Percentiles rank a stretch among this genome's conserved stretches.
These are phyloP conservation scores for Polyodon spathula DNA, from an alignment of 2,113 vertebrate genomes.

Conservation along the genomic window DNA sequence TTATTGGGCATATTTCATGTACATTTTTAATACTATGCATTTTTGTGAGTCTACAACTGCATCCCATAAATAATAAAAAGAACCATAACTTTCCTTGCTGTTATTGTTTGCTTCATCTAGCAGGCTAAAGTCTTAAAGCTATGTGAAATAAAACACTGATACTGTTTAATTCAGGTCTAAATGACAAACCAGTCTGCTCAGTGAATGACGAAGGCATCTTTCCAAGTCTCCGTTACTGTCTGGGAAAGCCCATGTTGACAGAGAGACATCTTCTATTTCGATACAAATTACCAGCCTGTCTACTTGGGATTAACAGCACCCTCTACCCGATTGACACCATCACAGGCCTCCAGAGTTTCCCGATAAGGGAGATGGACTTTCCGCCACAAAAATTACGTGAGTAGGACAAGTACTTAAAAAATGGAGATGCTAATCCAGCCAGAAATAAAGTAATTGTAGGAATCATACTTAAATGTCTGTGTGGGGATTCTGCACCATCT, in stretches of 20 bases:
- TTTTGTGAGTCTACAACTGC: neutral
- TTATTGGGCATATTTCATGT: neutral
- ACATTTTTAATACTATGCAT: neutral
- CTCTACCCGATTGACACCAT: neutral
- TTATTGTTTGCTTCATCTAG: neutral
- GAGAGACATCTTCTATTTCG: neutral
- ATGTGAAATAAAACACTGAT: neutral
- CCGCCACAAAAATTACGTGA: neutral
- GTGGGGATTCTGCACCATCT: no score
- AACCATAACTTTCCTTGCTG: neutral
- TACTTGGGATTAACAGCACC: neutral
- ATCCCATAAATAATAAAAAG: no score
- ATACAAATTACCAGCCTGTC: neutral
- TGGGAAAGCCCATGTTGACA: neutral
- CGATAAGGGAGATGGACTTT: neutral
- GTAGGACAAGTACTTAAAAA: neutral
- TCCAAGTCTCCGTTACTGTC: neutral
- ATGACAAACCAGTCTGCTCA: neutral
- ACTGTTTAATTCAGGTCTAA: neutral
- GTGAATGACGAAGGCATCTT: neutral
- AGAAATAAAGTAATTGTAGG: no score
- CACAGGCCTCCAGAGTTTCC: neutral
- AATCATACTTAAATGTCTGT: no score
- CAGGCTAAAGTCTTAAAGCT: neutral
- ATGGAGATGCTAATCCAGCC: neutral